These are phyloP conservation scores for Kryphioiulus occultus DNA, from an alignment of 2,888 invertebrate genomes.

Conservation along the genomic window DNA sequence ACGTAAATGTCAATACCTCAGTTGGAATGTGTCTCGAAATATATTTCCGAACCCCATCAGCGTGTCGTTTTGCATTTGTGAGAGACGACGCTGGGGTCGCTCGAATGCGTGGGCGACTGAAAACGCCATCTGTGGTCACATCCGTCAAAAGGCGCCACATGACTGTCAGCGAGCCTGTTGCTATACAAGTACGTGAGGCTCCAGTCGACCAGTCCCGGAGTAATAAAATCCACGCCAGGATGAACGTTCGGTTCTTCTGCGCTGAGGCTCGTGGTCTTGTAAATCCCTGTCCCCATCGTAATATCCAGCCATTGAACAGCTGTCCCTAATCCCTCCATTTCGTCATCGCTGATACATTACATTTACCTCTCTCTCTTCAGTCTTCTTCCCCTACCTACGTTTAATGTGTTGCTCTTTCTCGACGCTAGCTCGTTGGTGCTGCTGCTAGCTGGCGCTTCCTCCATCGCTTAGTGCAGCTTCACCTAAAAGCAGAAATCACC, in stretches of 20 bases:
- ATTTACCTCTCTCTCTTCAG: neutral
- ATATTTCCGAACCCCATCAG: too few species aligned
- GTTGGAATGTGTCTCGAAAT: too few species aligned
- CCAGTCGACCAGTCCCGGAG: neutral
- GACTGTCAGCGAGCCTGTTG: neutral
- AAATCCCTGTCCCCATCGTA: neutral
- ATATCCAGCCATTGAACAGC: conserved; percentile 26
- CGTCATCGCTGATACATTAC: neutral
- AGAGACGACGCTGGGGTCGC: neutral
- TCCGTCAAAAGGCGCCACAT: neutral
- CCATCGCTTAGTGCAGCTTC: neutral
- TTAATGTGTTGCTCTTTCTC: conserved; percentile 17
- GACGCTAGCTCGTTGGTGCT: neutral
- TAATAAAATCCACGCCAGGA: too few species aligned
- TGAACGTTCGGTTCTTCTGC: neutral
- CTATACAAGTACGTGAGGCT: neutral
- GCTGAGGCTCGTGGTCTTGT: neutral
- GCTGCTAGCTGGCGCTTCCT: neutral
- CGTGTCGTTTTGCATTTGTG: too few species aligned
- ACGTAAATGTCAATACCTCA: too few species aligned
- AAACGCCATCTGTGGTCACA: too few species aligned
- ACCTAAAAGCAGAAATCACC: conserved; percentile 17
- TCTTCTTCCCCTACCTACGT: neutral
- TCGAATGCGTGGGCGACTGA: too few species aligned
- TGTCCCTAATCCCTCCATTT: conserved; percentile 3